Percentiles rank a stretch among this genome's conserved stretches.
phyloP scores from a whole-genome alignment of 2,113 vertebrate genomes.

The Engraulis encrasicolus region DNA sequence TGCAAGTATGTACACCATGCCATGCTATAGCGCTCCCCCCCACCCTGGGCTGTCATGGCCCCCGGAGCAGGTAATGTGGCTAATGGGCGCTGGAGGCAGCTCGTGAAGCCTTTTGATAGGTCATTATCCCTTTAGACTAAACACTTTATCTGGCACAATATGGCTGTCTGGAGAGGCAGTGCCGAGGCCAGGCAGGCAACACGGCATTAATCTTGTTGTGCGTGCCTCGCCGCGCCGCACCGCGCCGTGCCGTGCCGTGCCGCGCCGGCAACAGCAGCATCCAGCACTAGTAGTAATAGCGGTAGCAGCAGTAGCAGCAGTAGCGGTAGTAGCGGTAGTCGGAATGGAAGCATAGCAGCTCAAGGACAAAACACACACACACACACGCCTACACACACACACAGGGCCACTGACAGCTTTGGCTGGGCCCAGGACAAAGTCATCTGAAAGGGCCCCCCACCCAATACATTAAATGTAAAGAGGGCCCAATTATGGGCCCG shows the following conservation, averaged over 20 bases:
- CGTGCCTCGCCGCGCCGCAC: no score
- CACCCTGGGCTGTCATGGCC: not conserved
- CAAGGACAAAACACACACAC: slow-evolving; percentile 36
- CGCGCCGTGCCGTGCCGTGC: no score
- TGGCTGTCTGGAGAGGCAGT: not conserved
- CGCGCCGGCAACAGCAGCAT: no score
- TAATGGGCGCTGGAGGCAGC: not conserved
- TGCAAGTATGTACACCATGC: no score
- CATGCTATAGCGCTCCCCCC: not conserved
- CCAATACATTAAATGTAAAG: no score
- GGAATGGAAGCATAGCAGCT: no score
- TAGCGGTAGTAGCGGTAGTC: slow-evolving; percentile 34
- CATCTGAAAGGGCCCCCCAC: no score
- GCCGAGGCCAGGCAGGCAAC: not conserved
- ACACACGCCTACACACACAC: no score
- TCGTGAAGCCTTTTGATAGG: not conserved
- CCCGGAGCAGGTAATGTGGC: not conserved
- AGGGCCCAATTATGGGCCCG: no score
- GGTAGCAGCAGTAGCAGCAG: slow-evolving; percentile 18
- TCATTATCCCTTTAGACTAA: not conserved
- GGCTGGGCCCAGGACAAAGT: no score
- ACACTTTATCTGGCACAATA: not conserved
- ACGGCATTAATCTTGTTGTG: not conserved
- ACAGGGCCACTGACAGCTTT: no score
- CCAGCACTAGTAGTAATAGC: not conserved